Conservation (phyloP, 2,888 invertebrate genomes). For the Sisyra terminalis region DNA sequence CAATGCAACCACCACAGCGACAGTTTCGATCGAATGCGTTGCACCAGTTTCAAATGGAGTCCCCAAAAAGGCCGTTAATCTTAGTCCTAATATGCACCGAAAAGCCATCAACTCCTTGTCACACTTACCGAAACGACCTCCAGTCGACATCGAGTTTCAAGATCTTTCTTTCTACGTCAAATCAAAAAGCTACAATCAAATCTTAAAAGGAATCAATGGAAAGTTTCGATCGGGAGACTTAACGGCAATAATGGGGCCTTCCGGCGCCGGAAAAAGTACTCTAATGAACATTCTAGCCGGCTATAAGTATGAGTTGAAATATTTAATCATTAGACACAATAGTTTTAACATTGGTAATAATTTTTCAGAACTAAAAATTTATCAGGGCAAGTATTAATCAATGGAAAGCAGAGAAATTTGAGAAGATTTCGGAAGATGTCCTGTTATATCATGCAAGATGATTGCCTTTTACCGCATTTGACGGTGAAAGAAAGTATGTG, state of each 20-base stretch:
- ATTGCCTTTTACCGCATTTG: constrained; percentile 74
- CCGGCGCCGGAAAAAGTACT: constrained; percentile 67
- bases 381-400: constrained; percentile 72
- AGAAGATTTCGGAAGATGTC: constrained; percentile 83
- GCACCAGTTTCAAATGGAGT: constrained; percentile 24
- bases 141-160: constrained; percentile 80
- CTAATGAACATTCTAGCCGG: constrained; percentile 80
- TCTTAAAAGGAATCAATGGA: constrained; percentile 77
- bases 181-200: constrained; percentile 66
- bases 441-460: constrained; percentile 95
- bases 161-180: constrained; percentile 77
- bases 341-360: background rate
- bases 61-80: constrained; percentile 47
- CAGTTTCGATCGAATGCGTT: constrained; percentile 10
- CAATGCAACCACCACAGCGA: too few relatives aligned
- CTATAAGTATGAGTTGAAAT: constrained; percentile 51
- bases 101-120: constrained; percentile 48
- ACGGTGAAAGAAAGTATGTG: constrained; percentile 87
- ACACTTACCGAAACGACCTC: constrained; percentile 70
- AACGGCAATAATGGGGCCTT: constrained; percentile 93
- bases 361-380: constrained; percentile 61
- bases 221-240: constrained; percentile 80
- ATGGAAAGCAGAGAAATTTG: constrained; percentile 73
- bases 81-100: constrained; percentile 42
- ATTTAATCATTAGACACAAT: background rate